These are phyloP conservation scores for Pachycephala philippinensis DNA, from an alignment of 2,113 vertebrate species.

Conservation along the genomic window DNA sequence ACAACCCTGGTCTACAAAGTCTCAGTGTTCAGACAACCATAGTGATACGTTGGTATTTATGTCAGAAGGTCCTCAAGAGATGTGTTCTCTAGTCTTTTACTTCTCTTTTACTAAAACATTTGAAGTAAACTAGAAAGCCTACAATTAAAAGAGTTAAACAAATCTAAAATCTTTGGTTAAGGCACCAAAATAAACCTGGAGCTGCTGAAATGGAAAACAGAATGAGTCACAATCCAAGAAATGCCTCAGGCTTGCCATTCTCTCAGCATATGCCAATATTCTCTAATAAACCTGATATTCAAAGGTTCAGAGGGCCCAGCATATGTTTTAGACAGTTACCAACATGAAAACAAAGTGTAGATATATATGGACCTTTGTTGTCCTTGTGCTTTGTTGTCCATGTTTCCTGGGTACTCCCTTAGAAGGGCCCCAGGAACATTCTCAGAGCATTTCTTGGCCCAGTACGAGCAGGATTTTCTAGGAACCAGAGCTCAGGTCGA, in stretches of 20 bases:
- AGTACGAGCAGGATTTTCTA: neutral
- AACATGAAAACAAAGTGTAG: neutral
- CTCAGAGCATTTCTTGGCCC: neutral
- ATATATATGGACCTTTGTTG: neutral
- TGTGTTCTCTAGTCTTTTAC: neutral
- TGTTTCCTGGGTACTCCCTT: neutral
- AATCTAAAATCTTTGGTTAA: neutral
- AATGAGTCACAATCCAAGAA: slow-evolving; percentile 30
- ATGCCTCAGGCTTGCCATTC: neutral
- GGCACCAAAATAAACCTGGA: slow-evolving; percentile 22
- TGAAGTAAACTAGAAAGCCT: neutral
- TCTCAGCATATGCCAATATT: neutral
- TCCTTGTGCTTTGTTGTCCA: neutral
- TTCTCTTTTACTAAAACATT: neutral
- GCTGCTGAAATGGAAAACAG: slow-evolving; percentile 34
- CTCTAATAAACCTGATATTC: neutral
- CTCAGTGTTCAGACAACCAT: neutral
- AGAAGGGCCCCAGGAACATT: neutral
- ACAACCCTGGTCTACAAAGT: neutral
- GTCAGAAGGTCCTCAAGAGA: neutral
- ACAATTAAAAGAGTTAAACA: neutral
- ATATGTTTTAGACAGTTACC: neutral
- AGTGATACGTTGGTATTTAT: neutral
- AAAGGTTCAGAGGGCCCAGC: neutral
- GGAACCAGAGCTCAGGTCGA: neutral